Base-by-base conservation (phyloP, 2,888 invertebrate species). In the Agriopis marginaria region DNA sequence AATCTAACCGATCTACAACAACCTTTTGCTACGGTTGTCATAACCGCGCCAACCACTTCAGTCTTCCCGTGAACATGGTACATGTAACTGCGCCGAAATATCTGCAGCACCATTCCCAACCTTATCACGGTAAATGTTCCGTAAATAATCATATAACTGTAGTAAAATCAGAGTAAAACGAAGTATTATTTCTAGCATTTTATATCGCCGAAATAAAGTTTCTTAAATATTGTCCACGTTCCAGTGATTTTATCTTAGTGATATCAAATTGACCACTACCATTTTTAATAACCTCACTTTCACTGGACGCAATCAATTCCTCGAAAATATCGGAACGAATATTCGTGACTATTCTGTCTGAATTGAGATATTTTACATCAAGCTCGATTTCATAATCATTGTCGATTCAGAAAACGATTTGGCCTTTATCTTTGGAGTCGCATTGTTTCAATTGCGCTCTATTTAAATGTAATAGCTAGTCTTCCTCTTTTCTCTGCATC, bases 231-330 rank as follows among this genome's bases (percentile, higher is more conserved):
- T 73, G 66, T n/a, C 55, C 10, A 54, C 55, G 40, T 75, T 74
- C 65, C 70, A 73, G 73, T 73, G 73, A 79, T 79, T 71, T 70
- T 75, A 77, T 79, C 75, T 76, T 55, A 64, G 74, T 75, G 65
- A 74, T 77, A 77, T 74, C 62, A 64, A 75, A 77, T 77, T 77
- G 77, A 66, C 67, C 66, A 75, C 74, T 70, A 55, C 72, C 75
- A 66, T 66, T 75, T 72, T 64, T 74, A 66, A 69, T 72, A 71
- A 72, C 62, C 55, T 63, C 47, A 74, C 83, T 85, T 85, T 85
- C 83, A 79, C 85, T 81, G 62, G 56, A 70, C 63, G 70, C 72
- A 82, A 82, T 81, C 79, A 78, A 82, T 84, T 83, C 77, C 71
- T 74, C 67, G 68, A 71, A 62, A 62, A 62, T 62, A 62, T 62